These are phyloP conservation scores for Tetramorium alpestre DNA, from an alignment of 1,140 invertebrate species.

Conservation along the genomic window DNA sequence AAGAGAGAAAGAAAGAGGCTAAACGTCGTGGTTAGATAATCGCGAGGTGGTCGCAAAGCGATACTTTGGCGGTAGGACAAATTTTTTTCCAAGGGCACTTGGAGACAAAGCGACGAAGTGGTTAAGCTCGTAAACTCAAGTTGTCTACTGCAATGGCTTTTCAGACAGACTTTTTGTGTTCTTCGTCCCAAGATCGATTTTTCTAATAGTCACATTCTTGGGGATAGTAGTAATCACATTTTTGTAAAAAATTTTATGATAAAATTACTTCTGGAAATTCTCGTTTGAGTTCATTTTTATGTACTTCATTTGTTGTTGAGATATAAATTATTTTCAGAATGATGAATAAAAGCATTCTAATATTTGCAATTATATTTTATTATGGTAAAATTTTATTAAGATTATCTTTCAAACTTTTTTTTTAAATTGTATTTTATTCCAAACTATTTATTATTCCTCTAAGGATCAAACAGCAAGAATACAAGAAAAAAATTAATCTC, in stretches of 20 bases:
- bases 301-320: neutral
- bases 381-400: neutral
- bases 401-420: neutral
- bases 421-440: neutral
- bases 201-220: neutral
- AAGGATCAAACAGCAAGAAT: neutral
- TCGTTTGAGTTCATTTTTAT: neutral
- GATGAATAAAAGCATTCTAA: neutral
- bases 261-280: constrained; percentile 9
- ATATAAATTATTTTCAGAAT: too few species aligned
- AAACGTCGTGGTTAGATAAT: constrained; percentile 15
- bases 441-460: neutral
- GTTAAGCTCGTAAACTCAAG: constrained; percentile 40
- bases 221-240: constrained; percentile 3
- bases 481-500: neutral
- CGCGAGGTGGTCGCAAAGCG: constrained; percentile 19
- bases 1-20: too few species aligned
- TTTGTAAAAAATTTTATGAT: neutral
- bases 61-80: constrained; percentile 33
- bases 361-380: neutral
- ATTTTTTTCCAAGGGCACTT: constrained; percentile 40
- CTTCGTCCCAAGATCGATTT: neutral
- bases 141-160: constrained; percentile 4
- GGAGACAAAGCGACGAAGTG: constrained; percentile 14
- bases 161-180: neutral